A percentile compares a stretch with the other conserved stretches of the same genome.
Conservation (phyloP, 2,888 invertebrate species). For the Eupithecia vulgata region DNA sequence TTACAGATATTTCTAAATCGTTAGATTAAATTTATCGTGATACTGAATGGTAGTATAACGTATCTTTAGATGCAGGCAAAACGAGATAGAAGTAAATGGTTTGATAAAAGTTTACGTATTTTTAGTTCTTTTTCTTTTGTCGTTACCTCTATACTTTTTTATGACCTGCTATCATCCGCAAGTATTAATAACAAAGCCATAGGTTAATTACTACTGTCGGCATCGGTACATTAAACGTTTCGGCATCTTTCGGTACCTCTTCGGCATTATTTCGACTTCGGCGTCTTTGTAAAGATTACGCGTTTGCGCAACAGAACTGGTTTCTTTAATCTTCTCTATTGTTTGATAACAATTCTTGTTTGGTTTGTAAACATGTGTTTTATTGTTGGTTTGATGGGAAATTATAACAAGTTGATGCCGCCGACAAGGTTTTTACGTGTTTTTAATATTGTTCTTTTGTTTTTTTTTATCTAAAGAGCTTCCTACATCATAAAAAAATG, state of each 20-base stretch:
- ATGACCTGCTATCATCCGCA: slow-evolving; percentile 40
- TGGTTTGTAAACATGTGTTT: slow-evolving; percentile 60
- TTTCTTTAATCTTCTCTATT: slow-evolving; percentile 62
- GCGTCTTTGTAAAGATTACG: slow-evolving; percentile 53
- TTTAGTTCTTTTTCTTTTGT: too few species aligned
- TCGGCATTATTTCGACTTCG: slow-evolving; percentile 44
- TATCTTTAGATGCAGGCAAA: too few species aligned
- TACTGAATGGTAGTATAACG: too few species aligned
- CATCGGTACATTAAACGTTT: slow-evolving; percentile 23
- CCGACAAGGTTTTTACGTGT: slow-evolving; percentile 18
- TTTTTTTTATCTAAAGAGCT: background rate
- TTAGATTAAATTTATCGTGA: too few species aligned
- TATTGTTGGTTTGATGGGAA: slow-evolving; percentile 38
- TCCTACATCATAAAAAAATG: background rate
- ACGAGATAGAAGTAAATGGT: too few species aligned
- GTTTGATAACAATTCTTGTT: slow-evolving; percentile 61
- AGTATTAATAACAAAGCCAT: slow-evolving; percentile 55
- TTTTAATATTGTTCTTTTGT: background rate
- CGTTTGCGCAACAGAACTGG: slow-evolving; percentile 64
- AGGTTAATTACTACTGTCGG: slow-evolving; percentile 43
- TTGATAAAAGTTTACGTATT: too few species aligned
- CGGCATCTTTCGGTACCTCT: slow-evolving; percentile 41
- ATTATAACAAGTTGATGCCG: slow-evolving; percentile 34
- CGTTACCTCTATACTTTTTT: slow-evolving; percentile 3
- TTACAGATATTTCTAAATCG: too few species aligned